phyloP scores from a whole-genome alignment of 2,113 vertebrate genomes.

The Parus major region DNA sequence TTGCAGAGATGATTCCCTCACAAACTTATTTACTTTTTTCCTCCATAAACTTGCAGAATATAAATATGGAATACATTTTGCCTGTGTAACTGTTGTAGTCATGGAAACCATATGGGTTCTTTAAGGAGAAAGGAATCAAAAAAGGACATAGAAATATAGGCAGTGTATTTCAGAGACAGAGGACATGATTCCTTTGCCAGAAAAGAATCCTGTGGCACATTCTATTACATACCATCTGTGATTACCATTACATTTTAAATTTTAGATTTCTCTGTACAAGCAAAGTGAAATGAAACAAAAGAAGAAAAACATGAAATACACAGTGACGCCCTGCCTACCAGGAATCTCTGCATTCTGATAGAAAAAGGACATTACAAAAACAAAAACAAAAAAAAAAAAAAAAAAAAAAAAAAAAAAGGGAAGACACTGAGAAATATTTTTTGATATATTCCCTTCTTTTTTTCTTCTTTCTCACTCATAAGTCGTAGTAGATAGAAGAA shows the following conservation, averaged over 20 bases:
- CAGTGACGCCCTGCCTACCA: background rate
- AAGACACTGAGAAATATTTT: background rate
- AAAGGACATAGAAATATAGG: background rate
- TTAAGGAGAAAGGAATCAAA: background rate
- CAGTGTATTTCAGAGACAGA: background rate
- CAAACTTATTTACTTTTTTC: background rate
- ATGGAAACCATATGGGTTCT: background rate
- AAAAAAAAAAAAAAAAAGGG: background rate
- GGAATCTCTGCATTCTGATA: background rate
- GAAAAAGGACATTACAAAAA: background rate
- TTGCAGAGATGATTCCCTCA: background rate
- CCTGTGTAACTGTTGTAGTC: background rate
- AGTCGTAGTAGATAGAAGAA: background rate
- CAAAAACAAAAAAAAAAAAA: background rate
- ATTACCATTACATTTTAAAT: background rate
- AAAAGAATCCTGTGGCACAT: background rate
- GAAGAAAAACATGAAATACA: background rate
- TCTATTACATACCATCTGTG: background rate
- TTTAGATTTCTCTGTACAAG: background rate
- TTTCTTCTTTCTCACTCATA: background rate
- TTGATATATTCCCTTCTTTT: background rate
- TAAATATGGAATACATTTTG: background rate
- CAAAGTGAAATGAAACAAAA: background rate
- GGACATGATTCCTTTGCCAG: background rate
- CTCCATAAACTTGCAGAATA: background rate